Base-by-base conservation (phyloP, 2,113 vertebrate genomes). In the Cairina moschata region DNA sequence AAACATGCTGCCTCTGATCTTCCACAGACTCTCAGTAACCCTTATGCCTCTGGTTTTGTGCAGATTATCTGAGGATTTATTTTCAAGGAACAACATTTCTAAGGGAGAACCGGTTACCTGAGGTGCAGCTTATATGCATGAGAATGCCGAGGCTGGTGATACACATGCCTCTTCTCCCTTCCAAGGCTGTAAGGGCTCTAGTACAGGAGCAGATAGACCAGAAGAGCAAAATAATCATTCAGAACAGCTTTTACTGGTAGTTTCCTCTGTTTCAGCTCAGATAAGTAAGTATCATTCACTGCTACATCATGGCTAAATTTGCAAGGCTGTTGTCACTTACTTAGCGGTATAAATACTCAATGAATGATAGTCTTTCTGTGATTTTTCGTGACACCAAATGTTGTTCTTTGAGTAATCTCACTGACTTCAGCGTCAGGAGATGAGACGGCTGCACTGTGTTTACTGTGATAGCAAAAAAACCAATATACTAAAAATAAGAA, bases 11-110 rank as follows among this genome's bases (percentile, higher is more conserved):
- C 65, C 59, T 60, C 76, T 31, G 40, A 17, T 13, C 8, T 2
- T 18, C 86, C 55, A 52, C 80, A 88, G 75, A 11, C 54, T 16
- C 82, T 73, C 79, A 12, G 58, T 75, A 83, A 8, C 48, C 88
- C 75, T 29, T 6, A 38, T 25, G 88, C 90, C 85, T 82, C 88
- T 26, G 67, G 18, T 28, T 76, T 62, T 16, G 68, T 59, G 92
- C 68, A 69, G 72, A 86, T 94, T 71, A 91, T 14, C 82, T 1
- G 3, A n/a, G 83, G 86, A 92, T 94, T 96, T 86, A 40, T 34
- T 88, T 42, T 77, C 94, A 66, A 66, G 68, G 83, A 80, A 22
- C 9, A 31, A 50, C 80, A 89, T 68, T 15, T 78, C 86, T 50
- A 74, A 8, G 79, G 80, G 86, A 44, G 52, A 90, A 83, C 25